Evolutionary conservation across 2,888 invertebrate species (phyloP), one percentile per base, ranked within the genome.

Genomic region (Lumbricus terrestris): DNA sequence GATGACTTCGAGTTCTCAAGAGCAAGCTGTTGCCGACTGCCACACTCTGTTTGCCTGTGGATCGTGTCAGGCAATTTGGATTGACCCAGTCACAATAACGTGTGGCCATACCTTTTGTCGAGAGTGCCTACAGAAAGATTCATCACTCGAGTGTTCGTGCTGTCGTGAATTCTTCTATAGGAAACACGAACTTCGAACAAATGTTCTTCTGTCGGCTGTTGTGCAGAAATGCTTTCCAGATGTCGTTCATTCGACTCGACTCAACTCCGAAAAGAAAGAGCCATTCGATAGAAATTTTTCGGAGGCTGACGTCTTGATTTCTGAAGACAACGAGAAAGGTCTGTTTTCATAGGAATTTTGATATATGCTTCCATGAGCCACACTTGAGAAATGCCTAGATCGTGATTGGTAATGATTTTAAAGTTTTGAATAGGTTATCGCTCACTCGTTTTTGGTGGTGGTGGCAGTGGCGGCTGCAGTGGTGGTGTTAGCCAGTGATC

Each of bases 71-170:
- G 20, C 37, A 15, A 13, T 90, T 23, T 89, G 82, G 90, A 33
- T 33, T 34, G 95, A 96, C 54, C 97, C 97, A 0, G 96, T 97
- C 89, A 97, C 97, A 0, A 95, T 96, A 42, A 95, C 95, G 83
- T 97, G 97, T 94, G 97, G 97, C 35, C 97, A 97, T 94, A 97
- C 97, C 11, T 96, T 96, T 91, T 95, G 95, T 93, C 93, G 94
- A 90, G 94, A 93, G 90, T 95, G 95, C 35, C 82, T 90, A 16
- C 38, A 85, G n/a, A 33, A 83, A 33, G 37, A 40, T 35, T 38
- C 37, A 11, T 33, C n/a, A n/a, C 38, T 3, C n/a, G 38, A 83
- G 90, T 38, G 37, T 11, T 16, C 2, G 34, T 20, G 37, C 42
- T 37, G 37, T 89, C 33, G 4, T 20, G 34, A 54, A 34, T 34